Base-by-base conservation (phyloP, 2,888 invertebrate genomes). In the Tenthredo scrophulariae region DNA sequence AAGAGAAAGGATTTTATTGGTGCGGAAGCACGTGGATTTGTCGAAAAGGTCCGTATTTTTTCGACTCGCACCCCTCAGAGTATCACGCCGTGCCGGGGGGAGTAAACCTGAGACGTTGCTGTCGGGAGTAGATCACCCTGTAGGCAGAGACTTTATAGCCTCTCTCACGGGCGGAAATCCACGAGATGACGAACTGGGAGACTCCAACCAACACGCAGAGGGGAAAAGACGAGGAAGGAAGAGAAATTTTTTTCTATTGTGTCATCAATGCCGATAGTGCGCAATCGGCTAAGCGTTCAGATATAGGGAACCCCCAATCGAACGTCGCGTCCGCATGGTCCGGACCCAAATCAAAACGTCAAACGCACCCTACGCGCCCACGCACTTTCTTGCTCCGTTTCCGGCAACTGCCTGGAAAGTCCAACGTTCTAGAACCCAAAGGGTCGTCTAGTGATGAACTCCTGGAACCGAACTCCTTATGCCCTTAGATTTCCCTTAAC, bases 271-370 rank as follows among this genome's bases (percentile, higher is more conserved):
- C 18, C 58, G 54, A 2, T 37, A 37, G 26, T 37, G 37, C n/a
- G 58, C 79, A 54, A 58, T 79, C 79, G 58, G 40, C 67, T 67
- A 33, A 67, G 22, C 67, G 62, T 37, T 67, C 40, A 67, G 18
- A 83, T 58, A 62, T 40, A 22, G 62, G 40, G 58, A 79, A 62
- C 62, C 80, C 40, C 62, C 58, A 62, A 80, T 22, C 80, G 62
- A 62, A 62, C 80, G 80, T 54, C 50, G 29, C 13, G 62, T 62
- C 80, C 65, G 62, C 80, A 40, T 67, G 83, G 67, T 50, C 46
- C 37, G 29, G 29, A 83, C 83, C 83, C 83, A 67, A 83, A 83
- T 83, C 83, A 83, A 83, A 83, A 83, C 67, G 83, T 83, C 83
- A 83, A 40, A 29, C 70, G 70, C 67, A 83, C 29, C 65, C 83